Percentiles rank a stretch among this genome's conserved stretches.
Evolutionary conservation across 2,888 invertebrate species (phyloP).

Genomic region (Carpatolechia fugitivella): DNA sequence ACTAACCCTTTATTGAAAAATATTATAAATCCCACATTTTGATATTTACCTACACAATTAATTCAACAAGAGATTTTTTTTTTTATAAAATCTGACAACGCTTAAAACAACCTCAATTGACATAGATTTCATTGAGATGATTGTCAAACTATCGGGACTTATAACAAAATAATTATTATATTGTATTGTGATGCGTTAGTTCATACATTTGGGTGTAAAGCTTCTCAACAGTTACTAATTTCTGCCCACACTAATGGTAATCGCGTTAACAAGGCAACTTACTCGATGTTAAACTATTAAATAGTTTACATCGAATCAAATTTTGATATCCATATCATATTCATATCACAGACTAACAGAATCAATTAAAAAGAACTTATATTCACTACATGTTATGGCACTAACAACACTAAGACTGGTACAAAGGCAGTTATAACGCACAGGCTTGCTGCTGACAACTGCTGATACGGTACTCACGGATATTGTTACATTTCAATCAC

Average conservation of each 20-base stretch:
- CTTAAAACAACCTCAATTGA: background rate
- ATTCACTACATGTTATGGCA: slow-evolving; percentile 73
- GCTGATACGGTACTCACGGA: background rate
- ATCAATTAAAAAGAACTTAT: slow-evolving; percentile 56
- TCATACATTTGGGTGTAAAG: background rate
- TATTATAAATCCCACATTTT: too few relatives aligned
- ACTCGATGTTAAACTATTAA: slow-evolving; percentile 57
- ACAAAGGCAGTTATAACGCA: slow-evolving; percentile 58
- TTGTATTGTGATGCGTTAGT: slow-evolving; percentile 5
- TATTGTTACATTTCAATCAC: slow-evolving; percentile 75
- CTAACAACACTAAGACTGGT: slow-evolving; percentile 64
- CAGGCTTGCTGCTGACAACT: slow-evolving; percentile 9
- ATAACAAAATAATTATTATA: background rate
- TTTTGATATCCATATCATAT: too few relatives aligned
- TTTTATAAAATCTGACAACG: too few relatives aligned
- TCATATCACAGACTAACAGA: slow-evolving; percentile 78
- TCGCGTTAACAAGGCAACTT: slow-evolving; percentile 52
- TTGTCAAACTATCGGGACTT: background rate
- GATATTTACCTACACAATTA: too few relatives aligned
- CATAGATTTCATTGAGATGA: background rate
- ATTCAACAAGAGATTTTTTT: too few relatives aligned
- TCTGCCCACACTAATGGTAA: slow-evolving; percentile 3
- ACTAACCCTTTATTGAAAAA: too few relatives aligned
- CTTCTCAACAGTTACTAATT: slow-evolving; percentile 4
- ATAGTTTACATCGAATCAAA: too few relatives aligned